Evolutionary conservation across 2,888 invertebrate genomes (phyloP).

Genomic region (Chromoteleia sp.): DNA sequence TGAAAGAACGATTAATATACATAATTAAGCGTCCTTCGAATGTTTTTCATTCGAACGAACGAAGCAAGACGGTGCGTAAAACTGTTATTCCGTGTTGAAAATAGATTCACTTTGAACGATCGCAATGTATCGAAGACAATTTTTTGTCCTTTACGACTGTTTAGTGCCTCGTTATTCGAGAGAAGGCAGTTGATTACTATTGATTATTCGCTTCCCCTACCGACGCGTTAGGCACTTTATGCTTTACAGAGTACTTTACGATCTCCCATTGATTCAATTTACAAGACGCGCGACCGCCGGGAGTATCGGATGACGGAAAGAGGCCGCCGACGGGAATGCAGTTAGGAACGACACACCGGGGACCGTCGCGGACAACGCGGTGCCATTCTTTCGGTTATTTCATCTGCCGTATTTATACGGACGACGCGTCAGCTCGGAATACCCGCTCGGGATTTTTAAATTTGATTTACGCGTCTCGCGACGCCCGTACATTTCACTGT

Average conservation of each 20-base stretch:
- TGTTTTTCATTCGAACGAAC: too few relatives aligned
- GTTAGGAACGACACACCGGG: slow-evolving; percentile 80
- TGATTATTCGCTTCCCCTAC: slow-evolving; percentile 18
- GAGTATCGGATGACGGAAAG: slow-evolving; percentile 69
- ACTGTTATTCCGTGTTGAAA: too few relatives aligned
- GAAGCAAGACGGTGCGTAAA: too few relatives aligned
- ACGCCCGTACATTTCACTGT: slow-evolving; percentile 79
- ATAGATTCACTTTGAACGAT: too few relatives aligned
- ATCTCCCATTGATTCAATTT: slow-evolving; percentile 79
- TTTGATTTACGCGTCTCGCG: slow-evolving; percentile 83
- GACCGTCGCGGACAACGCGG: slow-evolving; percentile 72
- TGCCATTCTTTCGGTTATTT: slow-evolving; percentile 78
- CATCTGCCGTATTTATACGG: slow-evolving; percentile 78
- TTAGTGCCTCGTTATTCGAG: too few relatives aligned
- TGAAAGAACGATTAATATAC: not conserved
- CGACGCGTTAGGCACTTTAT: slow-evolving; percentile 53
- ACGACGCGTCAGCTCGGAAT: slow-evolving; percentile 73
- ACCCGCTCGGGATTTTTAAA: slow-evolving; percentile 80
- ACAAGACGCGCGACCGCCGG: slow-evolving; percentile 68
- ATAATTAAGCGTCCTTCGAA: too few relatives aligned
- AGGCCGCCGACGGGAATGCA: slow-evolving; percentile 70
- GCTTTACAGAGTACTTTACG: slow-evolving; percentile 71
- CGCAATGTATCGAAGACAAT: too few relatives aligned
- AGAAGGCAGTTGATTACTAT: slow-evolving; percentile 40
- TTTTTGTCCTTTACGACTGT: too few relatives aligned